These are phyloP conservation scores for Ophioderma brevispina DNA, from an alignment of 35 echinoderm and acorn worm species.

Conservation along the genomic window DNA sequence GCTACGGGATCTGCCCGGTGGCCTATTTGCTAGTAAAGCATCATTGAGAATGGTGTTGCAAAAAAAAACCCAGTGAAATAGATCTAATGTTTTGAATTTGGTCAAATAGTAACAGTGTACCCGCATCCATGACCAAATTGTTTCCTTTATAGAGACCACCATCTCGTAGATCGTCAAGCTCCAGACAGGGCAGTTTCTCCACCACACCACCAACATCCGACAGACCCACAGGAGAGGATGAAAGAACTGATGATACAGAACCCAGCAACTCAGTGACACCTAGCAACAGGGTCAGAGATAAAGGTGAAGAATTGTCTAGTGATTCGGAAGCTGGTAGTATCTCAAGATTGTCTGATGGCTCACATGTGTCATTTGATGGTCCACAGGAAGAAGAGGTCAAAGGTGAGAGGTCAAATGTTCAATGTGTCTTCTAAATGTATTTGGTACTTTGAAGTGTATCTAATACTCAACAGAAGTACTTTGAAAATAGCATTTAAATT, in stretches of 20 bases:
- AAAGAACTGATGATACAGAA: not conserved
- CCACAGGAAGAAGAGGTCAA: not conserved
- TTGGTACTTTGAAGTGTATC: too few relatives aligned
- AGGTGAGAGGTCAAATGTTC: too few relatives aligned
- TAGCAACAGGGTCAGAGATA: not conserved
- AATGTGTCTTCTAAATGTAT: too few relatives aligned
- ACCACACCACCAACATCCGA: constrained; percentile 1
- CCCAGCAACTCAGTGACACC: not conserved
- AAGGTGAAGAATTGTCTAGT: not conserved
- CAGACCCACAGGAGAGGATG: not conserved
- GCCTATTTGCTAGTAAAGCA: too few relatives aligned
- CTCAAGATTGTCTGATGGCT: constrained; percentile 38
- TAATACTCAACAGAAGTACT: too few relatives aligned
- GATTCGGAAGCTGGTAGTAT: constrained; percentile 37
- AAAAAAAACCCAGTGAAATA: too few relatives aligned
- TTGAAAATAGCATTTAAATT: too few relatives aligned
- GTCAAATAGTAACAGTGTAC: too few relatives aligned
- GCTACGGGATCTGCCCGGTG: too few relatives aligned
- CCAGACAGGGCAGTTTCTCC: not conserved
- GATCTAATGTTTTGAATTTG: too few relatives aligned
- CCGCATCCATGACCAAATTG: too few relatives aligned
- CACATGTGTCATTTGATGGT: constrained; percentile 55
- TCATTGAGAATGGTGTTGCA: not conserved
- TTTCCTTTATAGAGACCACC: constrained; percentile 35
- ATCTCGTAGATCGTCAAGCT: constrained; percentile 32